Evolutionary conservation across 2,888 invertebrate species (phyloP), one percentile per base, ranked within the genome.

Genomic region (Diaphora mendica): DNA sequence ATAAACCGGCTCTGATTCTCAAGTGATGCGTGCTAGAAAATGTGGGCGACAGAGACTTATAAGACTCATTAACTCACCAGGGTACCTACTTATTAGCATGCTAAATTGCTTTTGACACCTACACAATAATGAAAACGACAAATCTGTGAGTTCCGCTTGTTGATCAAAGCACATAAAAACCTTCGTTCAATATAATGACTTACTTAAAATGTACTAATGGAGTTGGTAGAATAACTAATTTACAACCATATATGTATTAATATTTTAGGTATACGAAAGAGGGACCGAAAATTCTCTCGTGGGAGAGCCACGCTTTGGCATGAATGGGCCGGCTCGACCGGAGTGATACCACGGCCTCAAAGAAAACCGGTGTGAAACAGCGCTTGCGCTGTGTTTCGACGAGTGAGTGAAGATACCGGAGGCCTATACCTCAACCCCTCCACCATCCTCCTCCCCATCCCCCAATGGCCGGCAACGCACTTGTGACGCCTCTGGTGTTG

Each of bases 71-170:
- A 89, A 83, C 91, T 82, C 92, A 71, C 85, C 89, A 81, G 92
- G 93, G 83, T 87, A 83, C 86, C 72, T 80, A 81, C 84, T 87
- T 88, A 90, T 91, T 91, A 90, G 89, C 87, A 86, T 86, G 90
- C 90, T 89, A 91, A 93, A 92, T 93, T 92, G 90, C 91, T 90
- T 90, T 89, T 78, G 80, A 86, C 91, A 89, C 92, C 93, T 85
- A 91, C 91, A 84, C 80, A 73, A 74, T 67, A 74, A 80, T 77
- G 73, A 79, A 79, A 70, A 77, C 82, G 72, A 79, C 75, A 77
- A 76, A 72, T 75, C 44, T 62, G 72, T 78, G 78, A 77, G 73
- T 69, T 75, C 77, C 73, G 74, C 55, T 66, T 72, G 62, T 73
- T 79, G 59, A 68, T 68, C 71, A 75, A 79, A 73, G 74, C 67